Evolutionary conservation across 2,113 vertebrate species (phyloP), one percentile per base, ranked within the genome.

Genomic region (Lanius collurio): DNA sequence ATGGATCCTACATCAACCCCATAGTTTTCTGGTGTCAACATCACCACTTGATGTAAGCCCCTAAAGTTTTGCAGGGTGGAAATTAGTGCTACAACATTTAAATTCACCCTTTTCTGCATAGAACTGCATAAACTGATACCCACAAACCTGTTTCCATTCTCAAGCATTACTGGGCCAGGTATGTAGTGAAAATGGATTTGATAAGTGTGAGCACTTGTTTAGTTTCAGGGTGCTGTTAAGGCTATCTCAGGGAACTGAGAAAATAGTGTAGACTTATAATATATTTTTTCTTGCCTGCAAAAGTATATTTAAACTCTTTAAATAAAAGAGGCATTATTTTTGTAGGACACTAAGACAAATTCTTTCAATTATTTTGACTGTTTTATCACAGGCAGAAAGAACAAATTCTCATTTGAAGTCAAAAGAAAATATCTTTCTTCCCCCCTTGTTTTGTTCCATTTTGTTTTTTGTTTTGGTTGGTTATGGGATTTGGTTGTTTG

Each of bases 1-100:
- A 24, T 0, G 18, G 39, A 56, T 30, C 41, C 22, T 7, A 64
- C 8, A 21, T 39, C 0, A 0, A 53, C 13, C 78, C 47, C 14
- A 17, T 0, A 3, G 2, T 7, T 15, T 56, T 56, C 31, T 59
- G 2, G 22, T 30, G 24, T 7, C 35, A 42, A 2, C 0, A 1
- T 31, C 50, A 57, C 70, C 33, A 22, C 15, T 62, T 46, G 13
- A 55, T 39, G 35, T 7, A 68, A 68, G 6, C 3, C 22, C 20
- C 23, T 42, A 11, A 67, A 31, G 13, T 82, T 95, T 68, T 84
- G 7, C 28, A 18, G 15, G 24, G 53, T 41, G 24, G 35, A 70
- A 87, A 78, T 60, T 10, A 67, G 13, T 50, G 47, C 15, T 28
- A 24, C 2, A 64, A 39, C 42, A 78, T 44, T 75, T 44, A 91